Evolutionary conservation across 1,140 invertebrate species (phyloP), one percentile per base, ranked within the genome.

Genomic region (Ostrea denselamellosa): DNA sequence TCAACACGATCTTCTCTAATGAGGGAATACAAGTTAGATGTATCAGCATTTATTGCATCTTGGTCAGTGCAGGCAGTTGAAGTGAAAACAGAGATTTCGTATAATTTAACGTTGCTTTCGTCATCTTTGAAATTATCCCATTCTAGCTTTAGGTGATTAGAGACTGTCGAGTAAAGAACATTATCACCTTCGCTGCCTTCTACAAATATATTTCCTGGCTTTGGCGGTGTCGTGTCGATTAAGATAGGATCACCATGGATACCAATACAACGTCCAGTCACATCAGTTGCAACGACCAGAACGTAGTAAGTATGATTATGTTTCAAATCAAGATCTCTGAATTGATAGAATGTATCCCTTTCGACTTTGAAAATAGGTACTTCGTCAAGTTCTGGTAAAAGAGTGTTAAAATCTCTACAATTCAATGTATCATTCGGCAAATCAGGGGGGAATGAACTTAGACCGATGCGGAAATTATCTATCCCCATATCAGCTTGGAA

Each of bases 401-500:
- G n/a, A 68, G 51, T 8, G 51, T 85, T 51, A 85, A 89, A 58
- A 22, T 77, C 53, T 71, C 85, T 58, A 71, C 89, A 87, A 53
- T 62, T 25, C 19, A 85, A 25, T 83, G 87, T 86, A 25, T 83
- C 25, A 85, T 87, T 88, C 34, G 87, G 44, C 28, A 87, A 34
- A 51, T 51, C 7, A n/a, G 44, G 22, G 14, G 68, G 58, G 25
- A 83, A 53, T 22, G 83, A 58, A 14, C 86, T 86, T 51, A 90
- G 81, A 9, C 83, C 90, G 10, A 89, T 68, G 8, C 71, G 28
- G 56, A 90, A 91, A 34, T 88, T 19, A 12, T 81, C 83, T 56
- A 91, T 88, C 8, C 87, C 90, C 58, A 91, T 89, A 58, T 91
- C 91, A 8, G 91, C 90, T 51, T 85, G 52, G 58, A 91, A 91